Evolutionary conservation across 2,113 vertebrate species (phyloP), one percentile per base, ranked within the genome.

Genomic region (Ageneiosus marmoratus): DNA sequence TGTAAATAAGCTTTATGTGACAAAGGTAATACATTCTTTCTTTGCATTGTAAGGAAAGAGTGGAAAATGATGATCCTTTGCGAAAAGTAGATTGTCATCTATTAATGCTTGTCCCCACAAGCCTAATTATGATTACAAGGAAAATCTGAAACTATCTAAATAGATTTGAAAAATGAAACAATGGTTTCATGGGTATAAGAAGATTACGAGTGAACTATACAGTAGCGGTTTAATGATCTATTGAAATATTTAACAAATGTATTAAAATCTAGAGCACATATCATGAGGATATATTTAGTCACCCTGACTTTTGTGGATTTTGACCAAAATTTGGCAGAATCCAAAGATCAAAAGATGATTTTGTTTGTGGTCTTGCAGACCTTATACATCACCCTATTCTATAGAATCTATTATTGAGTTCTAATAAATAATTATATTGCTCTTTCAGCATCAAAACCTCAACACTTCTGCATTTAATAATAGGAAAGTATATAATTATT

Each of bases 1-100:
- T 92, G 92, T 94, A 93, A 94, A 94, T 93, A 93, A 92, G 89
- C 88, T 93, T 93, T 92, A 94, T 94, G 92, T 92, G 93, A 89
- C 90, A 92, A 86, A 87, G 88, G 83, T 86, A 89, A 91, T 87
- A 86, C 82, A 89, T 89, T 88, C 83, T 88, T 89, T 62, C 91
- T 91, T 89, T 94, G 88, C 85, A 92, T 94, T 90, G 91, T 89
- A 89, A 91, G 84, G 91, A 93, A 93, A 91, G 89, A 83, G 89
- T 85, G 86, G 86, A 89, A 86, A 87, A 91, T 92, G 91, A 92
- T 91, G 89, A 90, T 92, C 91, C 89, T 90, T 89, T 87, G 90
- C 89, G 93, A 86, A 87, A 81, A 85, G 46, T 72, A 77, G 56
- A 46, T 72, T 90, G 87, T 90, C 84, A 78, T 89, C 85, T 92